Evolutionary conservation across 2,113 vertebrate species (phyloP).

Genomic region (Phocoena sinus): DNA sequence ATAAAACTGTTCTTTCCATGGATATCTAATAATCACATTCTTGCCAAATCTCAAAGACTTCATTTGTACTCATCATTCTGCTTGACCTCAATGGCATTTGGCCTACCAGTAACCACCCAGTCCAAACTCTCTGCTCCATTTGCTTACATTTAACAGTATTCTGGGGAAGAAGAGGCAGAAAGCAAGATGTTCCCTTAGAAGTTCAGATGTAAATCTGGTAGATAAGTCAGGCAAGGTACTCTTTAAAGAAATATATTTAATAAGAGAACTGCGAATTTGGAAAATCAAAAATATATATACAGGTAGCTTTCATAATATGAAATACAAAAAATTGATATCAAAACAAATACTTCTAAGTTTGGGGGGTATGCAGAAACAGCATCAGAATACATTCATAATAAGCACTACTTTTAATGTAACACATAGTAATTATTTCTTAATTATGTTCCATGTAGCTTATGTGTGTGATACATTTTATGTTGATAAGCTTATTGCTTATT

Average conservation of each 20-base stretch:
- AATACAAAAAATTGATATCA: background rate
- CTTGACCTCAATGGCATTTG: conserved; percentile 30
- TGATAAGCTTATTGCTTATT: background rate
- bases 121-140: background rate
- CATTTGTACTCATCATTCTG: background rate
- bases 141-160: background rate
- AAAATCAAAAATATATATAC: background rate
- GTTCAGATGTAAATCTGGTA: background rate
- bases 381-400: background rate
- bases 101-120: background rate
- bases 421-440: background rate
- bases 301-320: background rate
- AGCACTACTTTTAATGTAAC: background rate
- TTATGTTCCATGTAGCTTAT: background rate
- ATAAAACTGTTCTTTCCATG: background rate
- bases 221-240: background rate
- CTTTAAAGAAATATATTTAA: conserved; percentile 19
- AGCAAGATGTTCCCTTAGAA: background rate
- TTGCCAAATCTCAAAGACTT: conserved; percentile 48
- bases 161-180: background rate
- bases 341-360: background rate
- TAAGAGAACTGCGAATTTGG: background rate
- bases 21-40: conserved; percentile 18
- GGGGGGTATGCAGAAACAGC: background rate
- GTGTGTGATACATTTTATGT: background rate